Evolutionary conservation across 2,888 invertebrate genomes (phyloP), one percentile per base, ranked within the genome.

Genomic region (Artemia sinica): DNA sequence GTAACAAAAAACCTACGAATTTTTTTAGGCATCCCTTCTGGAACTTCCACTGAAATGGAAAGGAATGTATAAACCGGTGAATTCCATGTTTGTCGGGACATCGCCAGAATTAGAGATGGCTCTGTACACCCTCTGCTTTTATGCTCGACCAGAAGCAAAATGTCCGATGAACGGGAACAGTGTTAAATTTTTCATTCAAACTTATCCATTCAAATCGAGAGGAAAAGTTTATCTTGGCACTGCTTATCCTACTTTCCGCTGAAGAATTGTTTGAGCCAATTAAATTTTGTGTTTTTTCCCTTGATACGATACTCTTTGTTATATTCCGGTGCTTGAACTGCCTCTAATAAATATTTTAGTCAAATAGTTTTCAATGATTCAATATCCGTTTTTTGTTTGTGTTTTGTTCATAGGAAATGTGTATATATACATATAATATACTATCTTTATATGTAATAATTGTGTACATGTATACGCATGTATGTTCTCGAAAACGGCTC

Each of bases 71-170:
- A 91, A 91, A 75, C 89, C 89, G 0, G 87, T 88, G 0, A 86
- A 86, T 68, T 82, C 84, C 0, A 82, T 90, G 80, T 89, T 91
- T 74, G 81, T 91, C 71, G 91, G 91, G 49, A 89, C 89, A 1
- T 90, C 91, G 69, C 94, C 94, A 0, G 94, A 94, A 78, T 80
- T 93, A 72, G 95, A 95, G 78, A 83, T 95, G 79, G 89, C 93
- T 0, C 77, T 94, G 3, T 94, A 91, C 77, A 89, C 92, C 0
- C 82, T 91, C 8, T 95, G 94, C 76, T 92, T 88, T 76, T 80
- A 88, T 65, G 80, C 87, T 13, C 83, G 90, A 68, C 84, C 86
- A 0, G 87, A 88, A 74, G 80, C 82, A 70, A 82, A 84, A 7
- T 92, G 91, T 74, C 86, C 86, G 0, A 81, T 91, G 12, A 84